Conservation (phyloP, 2,113 vertebrate species). For the Ictalurus punctatus region DNA sequence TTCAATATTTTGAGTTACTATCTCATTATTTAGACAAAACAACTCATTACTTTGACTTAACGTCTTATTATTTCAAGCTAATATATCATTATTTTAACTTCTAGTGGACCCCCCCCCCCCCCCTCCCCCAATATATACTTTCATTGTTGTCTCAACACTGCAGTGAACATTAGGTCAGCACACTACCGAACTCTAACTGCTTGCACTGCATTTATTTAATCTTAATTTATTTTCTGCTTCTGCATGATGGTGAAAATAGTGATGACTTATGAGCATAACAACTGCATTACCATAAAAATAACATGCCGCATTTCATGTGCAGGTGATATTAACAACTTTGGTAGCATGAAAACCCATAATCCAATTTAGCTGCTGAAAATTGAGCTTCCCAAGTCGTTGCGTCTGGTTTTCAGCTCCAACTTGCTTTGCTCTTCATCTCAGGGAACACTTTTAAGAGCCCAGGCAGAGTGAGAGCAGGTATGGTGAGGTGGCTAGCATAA, state of each 20-base stretch:
- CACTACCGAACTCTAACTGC: not conserved
- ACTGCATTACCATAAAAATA: constrained; percentile 67
- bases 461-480: constrained; percentile 56
- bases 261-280: constrained; percentile 57
- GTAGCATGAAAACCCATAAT: constrained; percentile 42
- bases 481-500: constrained; percentile 55
- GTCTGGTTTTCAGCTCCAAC: constrained; percentile 43
- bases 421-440: constrained; percentile 57
- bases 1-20: no score
- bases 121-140: not conserved
- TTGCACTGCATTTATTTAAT: not conserved
- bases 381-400: constrained; percentile 56
- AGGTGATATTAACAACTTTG: constrained; percentile 53
- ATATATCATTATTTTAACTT: not conserved
- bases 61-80: not conserved
- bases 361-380: constrained; percentile 49
- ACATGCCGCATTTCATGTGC: constrained; percentile 41
- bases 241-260: constrained; percentile 45
- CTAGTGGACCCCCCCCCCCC: no score
- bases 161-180: not conserved
- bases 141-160: not conserved
- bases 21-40: not conserved
- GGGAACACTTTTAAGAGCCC: constrained; percentile 37
- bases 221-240: not conserved
- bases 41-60: not conserved